phyloP scores from a whole-genome alignment of 2,797 vertebrate genomes.

The Peromyscus attwateri region DNA sequence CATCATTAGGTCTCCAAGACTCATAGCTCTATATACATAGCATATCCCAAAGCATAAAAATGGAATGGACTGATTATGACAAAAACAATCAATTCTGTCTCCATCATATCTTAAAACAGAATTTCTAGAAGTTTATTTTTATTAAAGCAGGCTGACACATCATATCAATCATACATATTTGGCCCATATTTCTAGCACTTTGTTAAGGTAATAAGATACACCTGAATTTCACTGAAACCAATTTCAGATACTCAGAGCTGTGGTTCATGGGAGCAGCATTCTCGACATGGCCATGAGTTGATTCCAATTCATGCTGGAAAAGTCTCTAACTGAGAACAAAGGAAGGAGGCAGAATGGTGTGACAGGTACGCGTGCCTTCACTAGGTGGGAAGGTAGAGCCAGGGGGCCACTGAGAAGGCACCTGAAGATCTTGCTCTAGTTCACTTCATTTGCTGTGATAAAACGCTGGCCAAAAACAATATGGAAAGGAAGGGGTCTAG shows the following conservation, averaged over 20 bases:
- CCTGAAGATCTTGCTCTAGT: background rate
- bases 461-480: background rate
- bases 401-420: background rate
- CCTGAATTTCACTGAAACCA: background rate
- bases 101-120: slow-evolving; percentile 25
- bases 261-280: background rate
- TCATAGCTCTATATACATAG: background rate
- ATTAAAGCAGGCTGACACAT: background rate
- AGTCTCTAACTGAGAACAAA: background rate
- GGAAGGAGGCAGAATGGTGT: background rate
- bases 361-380: background rate
- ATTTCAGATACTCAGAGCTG: slow-evolving; percentile 2
- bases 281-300: background rate
- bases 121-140: background rate
- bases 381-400: background rate
- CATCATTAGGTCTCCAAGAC: background rate
- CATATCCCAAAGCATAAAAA: slow-evolving; percentile 7
- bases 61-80: slow-evolving; percentile 21
- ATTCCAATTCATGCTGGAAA: background rate
- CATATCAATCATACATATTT: slow-evolving; percentile 32
- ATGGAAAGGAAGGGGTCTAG: too few relatives aligned
- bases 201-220: slow-evolving; percentile 12
- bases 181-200: background rate
- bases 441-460: background rate
- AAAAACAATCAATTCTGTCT: slow-evolving; percentile 11